These are phyloP conservation scores for Saguinus midas DNA, from an alignment of 2,113 vertebrate genomes.

Conservation along the genomic window DNA sequence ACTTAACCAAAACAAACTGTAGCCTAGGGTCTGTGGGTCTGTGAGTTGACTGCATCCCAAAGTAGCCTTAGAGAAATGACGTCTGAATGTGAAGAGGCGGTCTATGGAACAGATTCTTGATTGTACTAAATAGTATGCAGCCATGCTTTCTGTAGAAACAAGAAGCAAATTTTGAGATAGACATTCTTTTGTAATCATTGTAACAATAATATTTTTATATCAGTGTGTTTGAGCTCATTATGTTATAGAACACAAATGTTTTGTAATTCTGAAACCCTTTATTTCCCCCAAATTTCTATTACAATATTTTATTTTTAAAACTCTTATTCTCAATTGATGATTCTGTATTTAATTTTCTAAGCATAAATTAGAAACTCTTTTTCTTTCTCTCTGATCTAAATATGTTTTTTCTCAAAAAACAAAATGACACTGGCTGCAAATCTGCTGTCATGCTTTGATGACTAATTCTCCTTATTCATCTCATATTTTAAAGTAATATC, in stretches of 20 bases:
- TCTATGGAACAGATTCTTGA: not conserved
- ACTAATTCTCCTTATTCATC: not conserved
- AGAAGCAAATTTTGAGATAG: not conserved
- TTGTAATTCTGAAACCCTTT: not conserved
- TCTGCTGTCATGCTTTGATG: not conserved
- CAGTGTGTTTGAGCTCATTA: not conserved
- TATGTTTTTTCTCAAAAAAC: not conserved
- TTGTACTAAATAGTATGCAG: not conserved
- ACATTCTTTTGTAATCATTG: not conserved
- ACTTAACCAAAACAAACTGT: not conserved
- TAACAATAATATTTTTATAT: not conserved
- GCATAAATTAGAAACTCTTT: not conserved
- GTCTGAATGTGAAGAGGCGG: not conserved
- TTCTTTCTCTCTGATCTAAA: not conserved
- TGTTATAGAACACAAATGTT: not conserved
- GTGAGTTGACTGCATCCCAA: too few species aligned
- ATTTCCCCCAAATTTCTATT: not conserved
- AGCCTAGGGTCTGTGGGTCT: not conserved
- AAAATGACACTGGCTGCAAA: accelerated
- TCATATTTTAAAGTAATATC: not conserved
- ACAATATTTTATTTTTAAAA: not conserved
- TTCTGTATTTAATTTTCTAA: not conserved
- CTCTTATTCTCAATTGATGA: not conserved
- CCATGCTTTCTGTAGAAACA: not conserved
- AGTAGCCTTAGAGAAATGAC: not conserved